phyloP scores from a whole-genome alignment of 1,140 invertebrate species.

The Fopius arisanus region DNA sequence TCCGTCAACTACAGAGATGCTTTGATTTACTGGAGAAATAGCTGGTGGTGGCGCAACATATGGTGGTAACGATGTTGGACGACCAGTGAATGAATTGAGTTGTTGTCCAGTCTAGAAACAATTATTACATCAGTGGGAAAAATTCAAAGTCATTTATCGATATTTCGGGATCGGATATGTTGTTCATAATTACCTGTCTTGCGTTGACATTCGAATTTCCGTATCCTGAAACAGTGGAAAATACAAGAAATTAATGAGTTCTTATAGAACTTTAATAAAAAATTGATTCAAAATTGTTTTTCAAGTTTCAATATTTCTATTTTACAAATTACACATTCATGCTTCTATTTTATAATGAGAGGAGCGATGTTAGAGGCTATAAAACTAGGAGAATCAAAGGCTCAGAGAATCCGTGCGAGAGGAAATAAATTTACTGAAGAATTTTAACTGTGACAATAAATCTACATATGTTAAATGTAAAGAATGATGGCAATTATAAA shows the following conservation, averaged over 20 bases:
- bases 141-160: neutral
- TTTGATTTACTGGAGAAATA: constrained; percentile 45
- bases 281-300: neutral
- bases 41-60: constrained; percentile 61
- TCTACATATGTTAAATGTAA: too few species aligned
- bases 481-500: too few species aligned
- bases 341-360: too few species aligned
- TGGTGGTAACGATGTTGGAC: constrained; percentile 60
- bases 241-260: neutral
- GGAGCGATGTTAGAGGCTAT: too few species aligned
- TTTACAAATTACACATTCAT: too few species aligned
- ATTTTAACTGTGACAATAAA: too few species aligned
- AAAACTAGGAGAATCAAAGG: too few species aligned
- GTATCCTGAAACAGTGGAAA: constrained; percentile 56
- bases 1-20: constrained; percentile 51
- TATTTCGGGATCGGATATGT: neutral
- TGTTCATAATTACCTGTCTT: constrained; percentile 51
- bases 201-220: constrained; percentile 54
- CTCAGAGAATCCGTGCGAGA: too few species aligned
- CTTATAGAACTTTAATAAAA: neutral
- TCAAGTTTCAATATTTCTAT: too few species aligned
- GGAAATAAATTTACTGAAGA: too few species aligned
- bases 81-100: constrained; percentile 54
- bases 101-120: constrained; percentile 47
- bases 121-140: constrained; percentile 7